Percentiles rank a stretch among this genome's conserved stretches.
phyloP scores from a whole-genome alignment of 2,797 vertebrate species.

The Channa striata region DNA sequence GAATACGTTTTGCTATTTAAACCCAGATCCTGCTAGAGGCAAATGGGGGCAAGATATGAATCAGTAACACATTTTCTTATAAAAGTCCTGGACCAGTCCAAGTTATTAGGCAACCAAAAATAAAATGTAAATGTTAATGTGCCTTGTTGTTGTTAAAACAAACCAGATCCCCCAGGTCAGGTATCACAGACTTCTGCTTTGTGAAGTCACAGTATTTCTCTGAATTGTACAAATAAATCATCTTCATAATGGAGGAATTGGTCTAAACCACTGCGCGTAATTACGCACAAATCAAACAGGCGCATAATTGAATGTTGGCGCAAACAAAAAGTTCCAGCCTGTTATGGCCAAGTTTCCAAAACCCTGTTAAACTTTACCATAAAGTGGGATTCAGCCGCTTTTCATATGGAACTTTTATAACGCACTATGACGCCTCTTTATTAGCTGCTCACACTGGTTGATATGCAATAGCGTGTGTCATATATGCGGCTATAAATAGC shows the following conservation, averaged over 20 bases:
- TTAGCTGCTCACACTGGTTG: slow-evolving; percentile 36
- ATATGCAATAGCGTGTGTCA: slow-evolving; percentile 60
- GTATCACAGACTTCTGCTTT: slow-evolving; percentile 8
- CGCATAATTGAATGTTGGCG: slow-evolving; percentile 32
- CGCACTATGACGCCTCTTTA: slow-evolving; percentile 39
- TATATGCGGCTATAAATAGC: slow-evolving; percentile 70
- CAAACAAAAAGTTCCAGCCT: slow-evolving; percentile 32
- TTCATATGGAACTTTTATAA: slow-evolving; percentile 33
- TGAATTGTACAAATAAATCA: slow-evolving; percentile 45
- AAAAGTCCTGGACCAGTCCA: slow-evolving; percentile 12
- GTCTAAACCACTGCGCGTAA: slow-evolving; percentile 50
- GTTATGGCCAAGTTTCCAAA: slow-evolving; percentile 37
- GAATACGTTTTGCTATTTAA: slow-evolving; percentile 23
- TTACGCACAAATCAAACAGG: slow-evolving; percentile 58
- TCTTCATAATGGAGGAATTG: slow-evolving; percentile 33
- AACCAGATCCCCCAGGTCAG: background rate
- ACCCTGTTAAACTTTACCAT: slow-evolving; percentile 30
- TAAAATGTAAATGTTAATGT: background rate
- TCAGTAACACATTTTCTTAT: slow-evolving; percentile 21
- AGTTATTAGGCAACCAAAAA: slow-evolving; percentile 12
- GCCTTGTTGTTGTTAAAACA: background rate
- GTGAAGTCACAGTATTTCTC: slow-evolving; percentile 41
- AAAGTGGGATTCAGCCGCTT: slow-evolving; percentile 4
- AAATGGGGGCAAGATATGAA: slow-evolving; percentile 15
- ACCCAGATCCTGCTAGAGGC: slow-evolving; percentile 11